Conservation (phyloP, 2,113 vertebrate species). For the Pseudorectes ferrugineus region DNA sequence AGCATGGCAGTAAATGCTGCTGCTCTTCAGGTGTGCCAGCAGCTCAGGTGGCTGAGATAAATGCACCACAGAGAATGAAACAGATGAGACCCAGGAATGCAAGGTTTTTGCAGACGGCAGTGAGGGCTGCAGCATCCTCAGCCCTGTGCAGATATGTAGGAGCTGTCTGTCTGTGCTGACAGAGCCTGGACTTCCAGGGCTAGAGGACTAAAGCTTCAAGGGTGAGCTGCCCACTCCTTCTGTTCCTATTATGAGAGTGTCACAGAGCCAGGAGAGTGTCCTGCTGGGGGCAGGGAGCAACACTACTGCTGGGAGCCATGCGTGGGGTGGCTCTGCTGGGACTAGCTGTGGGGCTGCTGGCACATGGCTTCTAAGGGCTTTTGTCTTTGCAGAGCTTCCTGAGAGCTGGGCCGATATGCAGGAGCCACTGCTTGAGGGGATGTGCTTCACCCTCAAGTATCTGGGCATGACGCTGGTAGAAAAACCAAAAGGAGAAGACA, state of each 20-base stretch:
- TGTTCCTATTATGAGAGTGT: neutral
- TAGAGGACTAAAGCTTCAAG: neutral
- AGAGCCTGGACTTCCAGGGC: neutral
- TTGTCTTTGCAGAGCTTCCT: slow-evolving; percentile 77
- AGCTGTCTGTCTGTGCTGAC: neutral
- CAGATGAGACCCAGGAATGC: neutral
- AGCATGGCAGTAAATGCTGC: neutral
- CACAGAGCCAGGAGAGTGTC: neutral
- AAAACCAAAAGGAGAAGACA: slow-evolving; percentile 89
- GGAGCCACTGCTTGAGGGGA: slow-evolving; percentile 86
- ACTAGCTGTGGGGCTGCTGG: neutral
- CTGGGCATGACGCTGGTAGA: slow-evolving; percentile 90
- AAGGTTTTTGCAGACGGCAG: neutral
- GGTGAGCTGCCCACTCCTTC: neutral
- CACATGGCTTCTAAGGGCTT: neutral
- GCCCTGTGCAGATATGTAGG: neutral
- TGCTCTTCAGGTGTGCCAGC: neutral
- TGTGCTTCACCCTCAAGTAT: slow-evolving; percentile 88
- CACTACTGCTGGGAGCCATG: neutral
- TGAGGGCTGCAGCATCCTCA: neutral
- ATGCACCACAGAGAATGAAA: neutral
- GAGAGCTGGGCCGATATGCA: slow-evolving; percentile 88
- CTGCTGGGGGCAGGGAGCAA: neutral
- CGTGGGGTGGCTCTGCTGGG: neutral
- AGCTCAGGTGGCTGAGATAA: neutral